These are phyloP conservation scores for Calidris pugnax DNA, from an alignment of 2,113 vertebrate genomes.

Conservation along the genomic window DNA sequence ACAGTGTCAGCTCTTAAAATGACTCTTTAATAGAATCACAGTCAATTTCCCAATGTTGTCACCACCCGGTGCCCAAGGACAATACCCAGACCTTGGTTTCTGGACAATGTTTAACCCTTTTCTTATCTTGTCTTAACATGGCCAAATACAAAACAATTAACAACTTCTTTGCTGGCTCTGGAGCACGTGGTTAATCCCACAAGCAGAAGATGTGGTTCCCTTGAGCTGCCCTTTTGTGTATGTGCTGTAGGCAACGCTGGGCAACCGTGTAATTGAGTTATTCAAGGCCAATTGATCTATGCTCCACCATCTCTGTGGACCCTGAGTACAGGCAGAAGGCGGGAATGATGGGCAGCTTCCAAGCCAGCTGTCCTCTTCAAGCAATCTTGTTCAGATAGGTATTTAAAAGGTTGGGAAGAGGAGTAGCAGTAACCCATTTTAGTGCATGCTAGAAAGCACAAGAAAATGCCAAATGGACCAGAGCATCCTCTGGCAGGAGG, in stretches of 20 bases:
- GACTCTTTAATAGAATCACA: background rate
- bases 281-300: background rate
- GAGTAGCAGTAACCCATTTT: background rate
- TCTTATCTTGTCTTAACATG: constrained; percentile 5
- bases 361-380: background rate
- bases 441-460: background rate
- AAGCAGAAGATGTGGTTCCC: background rate
- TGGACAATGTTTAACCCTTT: constrained; percentile 2
- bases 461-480: background rate
- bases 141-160: background rate
- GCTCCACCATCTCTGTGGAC: background rate
- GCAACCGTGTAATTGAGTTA: background rate
- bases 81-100: background rate
- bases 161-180: background rate
- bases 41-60: background rate
- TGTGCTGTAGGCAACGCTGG: background rate
- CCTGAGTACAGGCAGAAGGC: background rate
- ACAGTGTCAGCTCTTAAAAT: background rate
- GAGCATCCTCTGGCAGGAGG: background rate
- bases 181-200: background rate
- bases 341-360: background rate
- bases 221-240: background rate
- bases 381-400: background rate
- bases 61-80: background rate
- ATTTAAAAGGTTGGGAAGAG: background rate